Evolutionary conservation across 1,140 invertebrate species (phyloP).

Genomic region (Andricus grossulariae): DNA sequence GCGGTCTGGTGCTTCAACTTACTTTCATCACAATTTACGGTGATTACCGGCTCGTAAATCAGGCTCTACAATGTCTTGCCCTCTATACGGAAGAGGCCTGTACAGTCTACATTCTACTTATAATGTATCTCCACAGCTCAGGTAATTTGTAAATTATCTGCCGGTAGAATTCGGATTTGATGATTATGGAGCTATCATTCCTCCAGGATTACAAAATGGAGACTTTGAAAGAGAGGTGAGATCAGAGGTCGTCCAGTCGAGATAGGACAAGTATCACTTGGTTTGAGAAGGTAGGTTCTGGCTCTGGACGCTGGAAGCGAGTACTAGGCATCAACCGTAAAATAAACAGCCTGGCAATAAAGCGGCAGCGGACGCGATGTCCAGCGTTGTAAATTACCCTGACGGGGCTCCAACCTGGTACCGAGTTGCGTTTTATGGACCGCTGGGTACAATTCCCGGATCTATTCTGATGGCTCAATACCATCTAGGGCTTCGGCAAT

Average conservation of each 20-base stretch:
- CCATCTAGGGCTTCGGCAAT: slow-evolving; percentile 3
- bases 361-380: slow-evolving; percentile 66
- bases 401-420: slow-evolving; percentile 61
- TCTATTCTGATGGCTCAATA: slow-evolving; percentile 70
- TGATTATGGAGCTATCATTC: background rate
- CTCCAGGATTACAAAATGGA: background rate
- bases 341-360: slow-evolving; percentile 72
- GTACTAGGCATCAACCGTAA: slow-evolving; percentile 63
- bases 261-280: no score
- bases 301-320: slow-evolving; percentile 33
- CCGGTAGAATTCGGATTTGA: no score
- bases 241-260: no score
- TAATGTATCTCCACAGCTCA: no score
- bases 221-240: background rate
- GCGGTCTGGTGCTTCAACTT: background rate
- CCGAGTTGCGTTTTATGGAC: slow-evolving; percentile 68
- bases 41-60: no score
- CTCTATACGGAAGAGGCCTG: no score
- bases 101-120: no score
- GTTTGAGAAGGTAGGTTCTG: no score
- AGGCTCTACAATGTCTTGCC: no score
- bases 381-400: slow-evolving; percentile 70
- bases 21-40: background rate
- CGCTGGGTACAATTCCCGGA: slow-evolving; percentile 68
- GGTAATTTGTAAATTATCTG: no score